A percentile compares a stretch with the other conserved stretches of the same genome.
Evolutionary conservation across 2,113 vertebrate genomes (phyloP).

Genomic region (Heloderma charlesbogerti): DNA sequence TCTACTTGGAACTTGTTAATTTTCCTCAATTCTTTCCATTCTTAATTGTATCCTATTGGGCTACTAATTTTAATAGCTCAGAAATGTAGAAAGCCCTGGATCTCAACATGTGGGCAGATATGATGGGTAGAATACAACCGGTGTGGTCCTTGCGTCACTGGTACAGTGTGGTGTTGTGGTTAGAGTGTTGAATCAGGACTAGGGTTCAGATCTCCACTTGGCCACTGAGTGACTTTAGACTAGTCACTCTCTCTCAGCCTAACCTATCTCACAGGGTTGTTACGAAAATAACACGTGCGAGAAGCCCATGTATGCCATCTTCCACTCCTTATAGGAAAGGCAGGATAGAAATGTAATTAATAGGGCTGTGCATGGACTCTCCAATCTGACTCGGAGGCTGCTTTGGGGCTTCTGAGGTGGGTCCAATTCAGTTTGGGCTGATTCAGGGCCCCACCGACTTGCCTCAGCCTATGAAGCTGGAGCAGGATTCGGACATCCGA

Average conservation of each 20-base stretch:
- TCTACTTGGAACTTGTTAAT: neutral
- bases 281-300: neutral
- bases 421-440: too few relatives aligned
- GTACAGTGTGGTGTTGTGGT: too few relatives aligned
- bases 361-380: too few relatives aligned
- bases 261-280: neutral
- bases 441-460: too few relatives aligned
- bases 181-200: neutral
- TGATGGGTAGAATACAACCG: neutral
- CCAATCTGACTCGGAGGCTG: too few relatives aligned
- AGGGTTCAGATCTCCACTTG: neutral
- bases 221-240: neutral
- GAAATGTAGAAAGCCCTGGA: neutral
- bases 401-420: too few relatives aligned
- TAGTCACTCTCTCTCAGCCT: too few relatives aligned
- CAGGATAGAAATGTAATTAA: neutral
- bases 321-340: neutral
- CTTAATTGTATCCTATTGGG: neutral
- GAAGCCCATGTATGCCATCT: neutral
- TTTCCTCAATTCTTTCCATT: neutral
- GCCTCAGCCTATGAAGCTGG: too few relatives aligned
- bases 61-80: constrained; percentile 8
- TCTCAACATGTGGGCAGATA: neutral
- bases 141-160: too few relatives aligned
- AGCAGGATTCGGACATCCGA: too few relatives aligned